A percentile compares a stretch with the other conserved stretches of the same genome.
These are phyloP conservation scores for Cyanoderma ruficeps DNA, from an alignment of 2,113 vertebrate species.

Conservation along the genomic window DNA sequence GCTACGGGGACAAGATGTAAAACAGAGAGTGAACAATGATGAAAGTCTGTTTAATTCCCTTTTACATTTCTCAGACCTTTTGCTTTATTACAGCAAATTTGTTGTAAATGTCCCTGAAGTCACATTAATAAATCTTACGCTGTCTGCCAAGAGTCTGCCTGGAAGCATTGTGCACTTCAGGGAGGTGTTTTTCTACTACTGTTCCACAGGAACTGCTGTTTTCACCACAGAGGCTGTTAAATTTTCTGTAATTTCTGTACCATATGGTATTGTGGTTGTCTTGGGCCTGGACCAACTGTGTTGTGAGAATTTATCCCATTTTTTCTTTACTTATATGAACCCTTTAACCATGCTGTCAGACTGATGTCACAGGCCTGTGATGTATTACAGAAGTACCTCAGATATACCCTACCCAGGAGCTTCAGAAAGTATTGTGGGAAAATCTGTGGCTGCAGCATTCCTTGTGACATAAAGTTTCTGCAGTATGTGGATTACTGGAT, in stretches of 20 bases:
- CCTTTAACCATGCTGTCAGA: neutral
- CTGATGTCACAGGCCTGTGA: neutral
- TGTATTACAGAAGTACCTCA: neutral
- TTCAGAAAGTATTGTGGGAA: neutral
- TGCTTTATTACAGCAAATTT: neutral
- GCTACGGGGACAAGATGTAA: neutral
- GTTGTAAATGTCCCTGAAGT: neutral
- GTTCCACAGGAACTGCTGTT: neutral
- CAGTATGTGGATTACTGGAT: neutral
- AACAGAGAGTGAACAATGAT: neutral
- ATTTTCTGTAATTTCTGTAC: neutral
- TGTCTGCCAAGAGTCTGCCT: neutral
- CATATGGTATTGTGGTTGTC: neutral
- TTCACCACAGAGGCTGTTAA: neutral
- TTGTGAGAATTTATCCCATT: neutral
- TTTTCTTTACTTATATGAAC: neutral
- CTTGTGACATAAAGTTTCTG: neutral
- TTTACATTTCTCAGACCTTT: neutral
- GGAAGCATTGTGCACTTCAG: neutral
- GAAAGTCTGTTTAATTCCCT: neutral
- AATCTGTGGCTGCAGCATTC: neutral
- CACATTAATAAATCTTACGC: neutral
- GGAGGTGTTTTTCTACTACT: neutral
- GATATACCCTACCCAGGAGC: neutral
- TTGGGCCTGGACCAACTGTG: neutral